Conservation (phyloP, 2,888 invertebrate genomes). For the Sthenelais limicola region DNA sequence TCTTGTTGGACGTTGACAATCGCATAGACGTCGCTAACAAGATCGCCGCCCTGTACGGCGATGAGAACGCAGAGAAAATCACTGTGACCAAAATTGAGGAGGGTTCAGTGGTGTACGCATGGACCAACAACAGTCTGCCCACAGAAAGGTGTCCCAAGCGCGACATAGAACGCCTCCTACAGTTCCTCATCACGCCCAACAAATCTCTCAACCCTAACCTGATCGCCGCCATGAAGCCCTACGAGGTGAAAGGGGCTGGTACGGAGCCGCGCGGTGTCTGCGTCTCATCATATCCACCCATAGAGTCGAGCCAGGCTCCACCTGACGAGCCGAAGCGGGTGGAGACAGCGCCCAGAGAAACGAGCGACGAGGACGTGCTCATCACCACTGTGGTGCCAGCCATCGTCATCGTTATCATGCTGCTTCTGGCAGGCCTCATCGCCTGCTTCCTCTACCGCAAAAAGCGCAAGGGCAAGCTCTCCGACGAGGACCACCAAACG, state of each 20-base stretch:
- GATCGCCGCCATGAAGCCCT: conserved; percentile 55
- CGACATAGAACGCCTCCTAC: conserved; percentile 80
- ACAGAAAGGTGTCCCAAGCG: conserved; percentile 84
- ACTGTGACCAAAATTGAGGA: conserved; percentile 82
- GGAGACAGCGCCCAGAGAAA: conserved; percentile 35
- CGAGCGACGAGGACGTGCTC: conserved; percentile 63
- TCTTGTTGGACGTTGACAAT: conserved; percentile 82
- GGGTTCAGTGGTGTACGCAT: conserved; percentile 75
- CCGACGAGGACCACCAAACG: conserved; percentile 80
- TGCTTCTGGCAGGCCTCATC: conserved; percentile 87
- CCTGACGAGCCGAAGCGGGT: conserved; percentile 32
- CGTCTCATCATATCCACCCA: neutral
- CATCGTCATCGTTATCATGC: conserved; percentile 83
- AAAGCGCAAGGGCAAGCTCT: conserved; percentile 85
- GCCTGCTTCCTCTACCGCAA: conserved; percentile 90
- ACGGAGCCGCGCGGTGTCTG: conserved; percentile 44
- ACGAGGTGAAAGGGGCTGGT: conserved; percentile 42
- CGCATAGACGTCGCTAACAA: conserved; percentile 83
- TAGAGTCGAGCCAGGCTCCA: neutral
- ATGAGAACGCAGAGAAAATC: conserved; percentile 81
- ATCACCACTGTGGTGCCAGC: conserved; percentile 90
- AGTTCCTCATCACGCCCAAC: conserved; percentile 65
- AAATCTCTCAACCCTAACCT: conserved; percentile 69
- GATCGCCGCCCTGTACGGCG: conserved; percentile 83
- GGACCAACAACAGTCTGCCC: conserved; percentile 90